Percentiles rank a stretch among this genome's conserved stretches.
phyloP scores from a whole-genome alignment of 2,113 vertebrate genomes.

The Megaceryle torquata region DNA sequence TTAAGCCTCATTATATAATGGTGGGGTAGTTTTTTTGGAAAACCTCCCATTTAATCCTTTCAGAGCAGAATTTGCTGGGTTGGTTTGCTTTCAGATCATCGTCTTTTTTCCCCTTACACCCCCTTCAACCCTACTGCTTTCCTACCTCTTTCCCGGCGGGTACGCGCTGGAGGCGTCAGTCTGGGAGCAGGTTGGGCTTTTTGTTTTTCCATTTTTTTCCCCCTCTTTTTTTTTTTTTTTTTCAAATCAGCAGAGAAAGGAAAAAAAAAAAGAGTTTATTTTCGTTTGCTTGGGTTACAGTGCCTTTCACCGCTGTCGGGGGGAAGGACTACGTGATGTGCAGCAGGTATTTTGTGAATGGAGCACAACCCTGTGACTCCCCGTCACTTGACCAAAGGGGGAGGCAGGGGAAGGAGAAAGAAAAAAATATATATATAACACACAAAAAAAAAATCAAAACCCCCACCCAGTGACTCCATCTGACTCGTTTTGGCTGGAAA shows the following conservation, averaged over 20 bases:
- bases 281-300: slow-evolving; percentile 59
- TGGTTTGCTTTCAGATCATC: slow-evolving; percentile 36
- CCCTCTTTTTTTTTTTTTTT: neutral
- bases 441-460: slow-evolving; percentile 3
- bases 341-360: slow-evolving; percentile 80
- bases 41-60: slow-evolving; percentile 68
- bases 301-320: slow-evolving; percentile 15
- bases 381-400: slow-evolving; percentile 29
- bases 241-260: neutral
- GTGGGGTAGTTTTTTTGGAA: slow-evolving; percentile 33
- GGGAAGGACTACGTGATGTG: slow-evolving; percentile 80
- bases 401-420: slow-evolving; percentile 42
- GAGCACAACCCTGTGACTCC: slow-evolving; percentile 63
- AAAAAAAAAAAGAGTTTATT: slow-evolving; percentile 52
- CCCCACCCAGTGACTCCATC: slow-evolving; percentile 49
- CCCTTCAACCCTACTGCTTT: neutral
- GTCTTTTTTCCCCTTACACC: neutral
- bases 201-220: neutral
- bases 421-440: neutral
- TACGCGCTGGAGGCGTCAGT: neutral
- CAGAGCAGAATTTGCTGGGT: slow-evolving; percentile 52
- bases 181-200: slow-evolving; percentile 8
- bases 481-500: slow-evolving; percentile 69
- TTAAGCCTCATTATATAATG: slow-evolving; percentile 41
- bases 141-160: neutral